Conservation (phyloP, 2,113 vertebrate genomes). For the Gavia stellata region DNA sequence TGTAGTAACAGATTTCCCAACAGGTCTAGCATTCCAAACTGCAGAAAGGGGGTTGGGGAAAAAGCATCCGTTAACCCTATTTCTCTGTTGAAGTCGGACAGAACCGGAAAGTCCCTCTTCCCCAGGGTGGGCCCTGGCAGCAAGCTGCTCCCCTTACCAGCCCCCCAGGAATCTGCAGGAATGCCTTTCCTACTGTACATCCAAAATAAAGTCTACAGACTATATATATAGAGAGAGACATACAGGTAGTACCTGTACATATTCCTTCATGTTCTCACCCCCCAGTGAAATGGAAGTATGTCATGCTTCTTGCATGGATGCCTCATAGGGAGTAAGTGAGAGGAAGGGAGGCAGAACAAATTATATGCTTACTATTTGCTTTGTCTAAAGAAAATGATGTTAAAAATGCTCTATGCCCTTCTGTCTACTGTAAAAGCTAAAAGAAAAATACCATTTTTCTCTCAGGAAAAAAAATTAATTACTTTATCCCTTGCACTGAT, state of each 20-base stretch:
- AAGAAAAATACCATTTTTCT: neutral
- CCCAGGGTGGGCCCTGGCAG: neutral
- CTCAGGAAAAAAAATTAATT: neutral
- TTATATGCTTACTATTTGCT: neutral
- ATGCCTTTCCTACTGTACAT: neutral
- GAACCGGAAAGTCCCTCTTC: neutral
- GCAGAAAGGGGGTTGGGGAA: neutral
- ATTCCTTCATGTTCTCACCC: neutral
- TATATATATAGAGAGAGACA: too few species aligned
- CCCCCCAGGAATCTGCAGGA: neutral
- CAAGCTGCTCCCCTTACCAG: neutral
- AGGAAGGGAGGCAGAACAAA: neutral
- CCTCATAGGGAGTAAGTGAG: neutral
- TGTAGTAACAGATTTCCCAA: neutral
- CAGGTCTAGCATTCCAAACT: neutral
- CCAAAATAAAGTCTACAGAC: neutral
- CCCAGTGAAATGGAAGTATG: neutral
- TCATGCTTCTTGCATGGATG: neutral
- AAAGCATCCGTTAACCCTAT: neutral
- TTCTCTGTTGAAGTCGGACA: neutral
- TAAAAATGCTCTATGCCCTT: neutral
- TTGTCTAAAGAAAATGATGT: neutral
- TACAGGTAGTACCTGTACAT: neutral
- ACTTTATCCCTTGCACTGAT: neutral
- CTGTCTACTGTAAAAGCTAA: neutral